Base-by-base conservation (phyloP, 2,888 invertebrate genomes). In the Cheiracanthium punctorium region DNA sequence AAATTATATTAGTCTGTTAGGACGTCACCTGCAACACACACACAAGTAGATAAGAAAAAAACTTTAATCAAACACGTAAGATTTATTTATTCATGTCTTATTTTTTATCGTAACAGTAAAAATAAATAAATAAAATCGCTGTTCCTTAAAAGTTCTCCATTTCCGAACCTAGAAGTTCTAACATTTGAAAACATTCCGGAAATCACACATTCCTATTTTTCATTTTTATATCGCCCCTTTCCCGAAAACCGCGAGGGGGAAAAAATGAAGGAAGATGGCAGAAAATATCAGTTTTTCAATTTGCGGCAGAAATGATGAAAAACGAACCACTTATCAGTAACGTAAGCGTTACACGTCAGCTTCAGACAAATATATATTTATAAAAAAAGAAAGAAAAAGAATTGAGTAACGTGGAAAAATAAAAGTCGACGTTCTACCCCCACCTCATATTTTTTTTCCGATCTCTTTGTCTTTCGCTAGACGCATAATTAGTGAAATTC, bases 201-300 rank as follows among this genome's bases (percentile, higher is more conserved):
- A n/a, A n/a, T n/a, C n/a, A n/a, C n/a, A n/a, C n/a, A n/a, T n/a
- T n/a, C n/a, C n/a, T n/a, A n/a, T n/a, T n/a, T n/a, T n/a, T n/a
- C n/a, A n/a, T n/a, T n/a, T n/a, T n/a, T n/a, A n/a, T n/a, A n/a
- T n/a, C n/a, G n/a, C n/a, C n/a, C n/a, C n/a, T n/a, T n/a, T n/a
- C n/a, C n/a, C n/a, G n/a, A n/a, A n/a, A n/a, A n/a, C n/a, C n/a
- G 37, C 14, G 20, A 20, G 58, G 20, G 20, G 20, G 58, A 69
- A 58, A 52, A 28, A 58, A 41, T 20, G 30, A 30, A 73, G 33
- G 37, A 37, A 72, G 32, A 70, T 28, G 43, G n/a, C 30, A 69
- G 79, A 85, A 80, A 79, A 79, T 79, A 85, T 79, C 79, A 79
- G 79, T 79, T 79, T 85, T 85, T 85, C 84, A 85, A 85, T 85